Conservation (phyloP, 2,888 invertebrate genomes). For the Elmis aenea region DNA sequence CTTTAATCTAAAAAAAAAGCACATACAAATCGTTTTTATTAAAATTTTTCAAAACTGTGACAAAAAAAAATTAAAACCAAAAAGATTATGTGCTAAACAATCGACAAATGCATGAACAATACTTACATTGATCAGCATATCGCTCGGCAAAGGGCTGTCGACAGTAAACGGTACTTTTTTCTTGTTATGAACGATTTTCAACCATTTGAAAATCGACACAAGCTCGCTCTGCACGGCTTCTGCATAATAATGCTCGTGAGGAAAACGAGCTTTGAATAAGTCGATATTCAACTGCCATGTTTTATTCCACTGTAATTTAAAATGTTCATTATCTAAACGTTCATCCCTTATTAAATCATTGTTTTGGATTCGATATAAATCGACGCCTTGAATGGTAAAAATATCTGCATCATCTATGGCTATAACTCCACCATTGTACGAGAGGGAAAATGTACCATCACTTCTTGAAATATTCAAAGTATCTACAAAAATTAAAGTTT, state of each 20-base stretch:
- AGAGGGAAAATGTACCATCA: conserved; percentile 38
- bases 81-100: conserved; percentile 3
- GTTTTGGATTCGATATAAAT: conserved; percentile 56
- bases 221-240: conserved; percentile 85
- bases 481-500: conserved; percentile 13
- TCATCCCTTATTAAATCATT: conserved; percentile 64
- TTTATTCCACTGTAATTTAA: conserved; percentile 65
- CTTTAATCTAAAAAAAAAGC: conserved; percentile 61
- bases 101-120: too few relatives aligned
- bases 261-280: conserved; percentile 68
- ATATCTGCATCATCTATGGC: conserved; percentile 69
- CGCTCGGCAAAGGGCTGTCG: conserved; percentile 75
- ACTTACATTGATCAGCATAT: conserved; percentile 79
- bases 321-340: conserved; percentile 69
- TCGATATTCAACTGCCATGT: conserved; percentile 64
- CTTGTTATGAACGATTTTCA: conserved; percentile 75
- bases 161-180: conserved; percentile 65
- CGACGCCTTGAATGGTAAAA: conserved; percentile 65
- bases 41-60: too few relatives aligned
- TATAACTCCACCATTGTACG: conserved; percentile 50
- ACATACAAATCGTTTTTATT: conserved; percentile 4
- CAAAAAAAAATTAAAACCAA: neutral
- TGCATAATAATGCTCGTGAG: conserved; percentile 83
- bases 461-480: conserved; percentile 21
- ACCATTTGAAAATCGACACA: conserved; percentile 90